Evolutionary conservation across 2,888 invertebrate species (phyloP), one percentile per base, ranked within the genome.

Genomic region (Anoncus sp.): DNA sequence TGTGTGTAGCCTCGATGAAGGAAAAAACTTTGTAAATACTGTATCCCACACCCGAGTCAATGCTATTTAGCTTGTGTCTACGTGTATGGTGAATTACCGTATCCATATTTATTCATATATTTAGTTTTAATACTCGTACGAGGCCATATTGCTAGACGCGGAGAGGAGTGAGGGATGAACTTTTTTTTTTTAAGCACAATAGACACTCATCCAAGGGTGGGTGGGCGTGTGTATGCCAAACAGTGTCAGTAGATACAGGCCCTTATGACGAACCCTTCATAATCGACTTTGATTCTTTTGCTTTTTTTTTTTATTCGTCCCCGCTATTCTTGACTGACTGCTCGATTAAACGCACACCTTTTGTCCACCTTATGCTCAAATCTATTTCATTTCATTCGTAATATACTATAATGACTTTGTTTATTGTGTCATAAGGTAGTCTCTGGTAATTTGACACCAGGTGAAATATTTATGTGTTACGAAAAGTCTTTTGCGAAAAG

Each of bases 401-500:
- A 47, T 31, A 18, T n/a, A n/a, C n/a, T n/a, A 59, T 89, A 90
- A 90, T 90, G 86, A 88, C 87, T 90, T 90, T 89, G 90, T 89
- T 90, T 88, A 87, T 85, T 79, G 75, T 79, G 86, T 87, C 86
- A 85, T 85, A 85, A 88, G 62, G 85, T 75, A 16, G n/a, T n/a
- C 16, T 81, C 73, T 81, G 38, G 22, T 60, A 75, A 43, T 57
- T 72, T 10, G 66, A 49, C 76, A 49, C 70, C 88, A 87, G 87
- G 85, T 89, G 88, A 85, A 86, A 77, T 84, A 82, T 80, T 83
- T 53, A 38, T 53, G 20, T 55, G 49, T 62, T 43, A 2, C 20
- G 7, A n/a, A 45, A n/a, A n/a, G n/a, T 55, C 5, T 55, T 47
- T 38, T 10, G 24, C 9, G 38, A 38, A 4, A 10, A 38, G 38